These are phyloP conservation scores for Apus apus DNA, from an alignment of 2,113 vertebrate species.

Conservation along the genomic window DNA sequence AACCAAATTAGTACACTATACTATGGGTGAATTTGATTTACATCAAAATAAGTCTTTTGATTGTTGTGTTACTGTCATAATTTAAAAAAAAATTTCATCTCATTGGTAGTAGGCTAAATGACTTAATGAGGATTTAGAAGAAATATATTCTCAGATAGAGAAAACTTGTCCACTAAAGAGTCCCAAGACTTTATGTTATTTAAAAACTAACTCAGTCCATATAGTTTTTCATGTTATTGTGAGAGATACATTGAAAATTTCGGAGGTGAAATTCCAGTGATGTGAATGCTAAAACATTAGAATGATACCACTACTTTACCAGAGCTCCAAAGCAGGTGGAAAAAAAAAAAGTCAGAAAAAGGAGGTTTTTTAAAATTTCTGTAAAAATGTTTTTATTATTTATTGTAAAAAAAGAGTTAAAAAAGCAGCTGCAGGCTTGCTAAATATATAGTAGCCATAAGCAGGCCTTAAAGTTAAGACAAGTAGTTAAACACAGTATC, in stretches of 20 bases:
- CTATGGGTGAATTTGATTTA: background rate
- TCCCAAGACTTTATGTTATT: background rate
- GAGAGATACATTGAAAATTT: background rate
- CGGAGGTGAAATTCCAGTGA: background rate
- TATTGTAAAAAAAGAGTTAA: background rate
- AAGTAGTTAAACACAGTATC: background rate
- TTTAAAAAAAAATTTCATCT: background rate
- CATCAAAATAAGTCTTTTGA: background rate
- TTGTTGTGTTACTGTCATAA: background rate
- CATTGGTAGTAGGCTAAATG: background rate
- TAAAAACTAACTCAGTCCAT: background rate
- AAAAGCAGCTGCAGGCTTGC: background rate
- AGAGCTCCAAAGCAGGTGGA: background rate
- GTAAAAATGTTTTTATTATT: too few species aligned
- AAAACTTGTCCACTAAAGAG: background rate
- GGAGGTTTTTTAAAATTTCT: rapidly evolving
- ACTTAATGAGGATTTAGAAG: background rate
- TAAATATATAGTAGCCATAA: background rate
- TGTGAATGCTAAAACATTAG: background rate
- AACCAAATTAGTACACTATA: background rate
- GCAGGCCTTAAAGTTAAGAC: background rate
- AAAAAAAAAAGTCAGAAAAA: background rate
- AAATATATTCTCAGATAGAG: background rate
- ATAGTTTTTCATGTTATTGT: background rate
- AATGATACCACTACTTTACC: background rate